phyloP scores from a whole-genome alignment of 2,797 vertebrate genomes.

The Cyclopterus lumpus region DNA sequence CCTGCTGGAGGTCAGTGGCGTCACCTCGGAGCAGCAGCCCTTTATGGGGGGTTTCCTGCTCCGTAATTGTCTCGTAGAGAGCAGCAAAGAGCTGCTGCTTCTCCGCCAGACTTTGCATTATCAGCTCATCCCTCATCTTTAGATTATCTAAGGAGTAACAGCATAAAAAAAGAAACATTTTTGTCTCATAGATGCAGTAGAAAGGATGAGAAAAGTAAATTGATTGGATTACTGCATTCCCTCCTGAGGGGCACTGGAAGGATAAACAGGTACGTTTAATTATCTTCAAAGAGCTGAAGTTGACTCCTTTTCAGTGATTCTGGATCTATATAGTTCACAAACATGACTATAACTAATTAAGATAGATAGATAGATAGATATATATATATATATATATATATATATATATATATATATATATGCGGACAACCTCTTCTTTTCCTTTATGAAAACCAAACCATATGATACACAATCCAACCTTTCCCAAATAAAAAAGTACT shows the following conservation, averaged over 20 bases:
- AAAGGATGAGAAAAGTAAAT: not conserved
- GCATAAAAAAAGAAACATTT: not conserved
- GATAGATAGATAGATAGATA: too few relatives aligned
- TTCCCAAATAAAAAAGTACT: not conserved
- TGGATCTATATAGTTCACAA: not conserved
- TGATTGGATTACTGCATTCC: not conserved
- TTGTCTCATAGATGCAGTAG: not conserved
- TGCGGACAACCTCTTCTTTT: not conserved
- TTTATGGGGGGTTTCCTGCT: constrained; percentile 71
- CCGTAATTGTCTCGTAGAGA: constrained; percentile 79
- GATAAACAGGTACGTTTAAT: not conserved
- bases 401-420: too few relatives aligned
- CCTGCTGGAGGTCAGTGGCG: constrained; percentile 83
- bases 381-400: too few relatives aligned
- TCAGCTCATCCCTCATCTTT: constrained; percentile 82
- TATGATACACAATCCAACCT: not conserved
- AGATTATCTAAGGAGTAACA: constrained; percentile 78
- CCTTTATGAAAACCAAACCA: not conserved
- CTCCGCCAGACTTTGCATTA: constrained; percentile 84
- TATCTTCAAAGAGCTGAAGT: too few relatives aligned
- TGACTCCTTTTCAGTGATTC: not conserved
- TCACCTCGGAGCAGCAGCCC: constrained; percentile 84
- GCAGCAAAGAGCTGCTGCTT: constrained; percentile 89
- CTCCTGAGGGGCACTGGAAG: not conserved
- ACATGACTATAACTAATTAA: too few relatives aligned